These are phyloP conservation scores for Slavum lentiscoides DNA, from an alignment of 2,888 invertebrate genomes.

Conservation along the genomic window DNA sequence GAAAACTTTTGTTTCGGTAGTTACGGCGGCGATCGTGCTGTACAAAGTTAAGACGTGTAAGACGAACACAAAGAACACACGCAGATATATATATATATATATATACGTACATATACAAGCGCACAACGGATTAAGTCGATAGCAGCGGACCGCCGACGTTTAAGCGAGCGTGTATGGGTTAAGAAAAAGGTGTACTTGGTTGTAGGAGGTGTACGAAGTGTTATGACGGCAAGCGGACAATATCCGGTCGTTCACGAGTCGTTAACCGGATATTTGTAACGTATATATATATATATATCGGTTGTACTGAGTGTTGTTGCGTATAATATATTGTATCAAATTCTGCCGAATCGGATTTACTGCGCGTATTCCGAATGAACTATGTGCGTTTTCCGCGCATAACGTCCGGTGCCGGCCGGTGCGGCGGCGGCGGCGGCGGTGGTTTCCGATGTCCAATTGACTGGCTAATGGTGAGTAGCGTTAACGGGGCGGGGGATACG, in stretches of 20 bases:
- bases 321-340: slow-evolving; percentile 13
- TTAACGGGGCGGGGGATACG: neutral
- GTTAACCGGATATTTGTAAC: slow-evolving; percentile 30
- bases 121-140: slow-evolving; percentile 20
- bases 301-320: too few relatives aligned
- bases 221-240: slow-evolving; percentile 10
- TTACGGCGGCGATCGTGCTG: neutral
- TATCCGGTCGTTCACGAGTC: slow-evolving; percentile 35
- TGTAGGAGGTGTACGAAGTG: neutral
- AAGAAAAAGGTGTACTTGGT: neutral
- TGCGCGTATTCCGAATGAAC: neutral
- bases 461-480: neutral
- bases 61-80: neutral
- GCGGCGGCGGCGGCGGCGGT: too few relatives aligned
- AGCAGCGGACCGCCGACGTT: neutral
- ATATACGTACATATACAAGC: neutral
- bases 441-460: slow-evolving; percentile 12
- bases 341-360: slow-evolving; percentile 13
- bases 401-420: neutral
- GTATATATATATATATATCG: too few relatives aligned
- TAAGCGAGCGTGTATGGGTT: neutral
- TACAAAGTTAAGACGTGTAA: neutral
- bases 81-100: too few relatives aligned
- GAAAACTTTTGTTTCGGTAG: slow-evolving; percentile 40
- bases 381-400: neutral